A percentile compares a stretch with the other conserved stretches of the same genome.
These are phyloP conservation scores for Phaethon lepturus DNA, from an alignment of 2,113 vertebrate species.

Conservation along the genomic window DNA sequence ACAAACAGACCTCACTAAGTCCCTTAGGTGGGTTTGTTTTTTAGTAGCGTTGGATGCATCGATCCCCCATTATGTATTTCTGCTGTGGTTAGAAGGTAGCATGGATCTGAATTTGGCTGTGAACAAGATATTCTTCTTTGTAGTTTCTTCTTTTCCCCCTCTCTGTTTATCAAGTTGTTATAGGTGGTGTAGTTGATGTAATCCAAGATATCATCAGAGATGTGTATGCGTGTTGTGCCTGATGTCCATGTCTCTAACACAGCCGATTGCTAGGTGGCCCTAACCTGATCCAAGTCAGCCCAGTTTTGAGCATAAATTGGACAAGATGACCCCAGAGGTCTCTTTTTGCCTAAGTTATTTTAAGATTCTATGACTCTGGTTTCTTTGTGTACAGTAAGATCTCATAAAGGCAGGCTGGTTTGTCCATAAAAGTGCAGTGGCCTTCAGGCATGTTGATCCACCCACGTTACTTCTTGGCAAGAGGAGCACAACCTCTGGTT, in stretches of 20 bases:
- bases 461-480: neutral
- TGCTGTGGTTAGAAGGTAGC: neutral
- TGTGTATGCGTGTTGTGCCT: fast-evolving
- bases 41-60: neutral
- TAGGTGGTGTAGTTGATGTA: neutral
- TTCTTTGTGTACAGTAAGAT: neutral
- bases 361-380: neutral
- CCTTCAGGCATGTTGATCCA: neutral
- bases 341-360: neutral
- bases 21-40: neutral
- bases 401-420: neutral
- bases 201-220: neutral
- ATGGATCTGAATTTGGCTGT: neutral
- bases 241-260: neutral
- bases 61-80: neutral
- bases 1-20: neutral
- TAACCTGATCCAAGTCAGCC: neutral
- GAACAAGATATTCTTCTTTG: neutral
- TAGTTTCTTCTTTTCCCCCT: neutral
- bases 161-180: neutral
- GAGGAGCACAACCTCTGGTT: conserved; percentile 4
- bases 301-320: neutral
- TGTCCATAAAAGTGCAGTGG: neutral
- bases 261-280: neutral
- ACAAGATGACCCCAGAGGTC: neutral